Conservation (phyloP, 2,888 invertebrate species). For the Andrena hattorfiana region DNA sequence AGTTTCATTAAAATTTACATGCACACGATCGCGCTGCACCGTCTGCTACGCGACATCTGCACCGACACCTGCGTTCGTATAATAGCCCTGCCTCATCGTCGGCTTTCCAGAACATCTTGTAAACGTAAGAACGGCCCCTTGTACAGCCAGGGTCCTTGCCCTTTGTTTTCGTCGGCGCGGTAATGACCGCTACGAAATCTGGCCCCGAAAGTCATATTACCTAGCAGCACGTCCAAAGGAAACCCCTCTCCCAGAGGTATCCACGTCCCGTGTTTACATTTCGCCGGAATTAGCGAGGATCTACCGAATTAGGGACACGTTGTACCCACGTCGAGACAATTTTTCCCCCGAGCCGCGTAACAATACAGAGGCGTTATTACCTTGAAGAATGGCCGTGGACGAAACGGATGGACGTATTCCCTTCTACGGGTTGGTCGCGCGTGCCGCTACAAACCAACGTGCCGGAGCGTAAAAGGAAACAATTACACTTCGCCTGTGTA, state of each 20-base stretch:
- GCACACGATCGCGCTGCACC: slow-evolving; percentile 51
- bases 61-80: slow-evolving; percentile 75
- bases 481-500: slow-evolving; percentile 7
- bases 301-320: neutral
- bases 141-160: slow-evolving; percentile 24
- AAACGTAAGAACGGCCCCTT: slow-evolving; percentile 43
- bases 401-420: neutral
- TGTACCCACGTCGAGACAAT: neutral
- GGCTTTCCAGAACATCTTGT: slow-evolving; percentile 68
- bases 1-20: slow-evolving; percentile 65
- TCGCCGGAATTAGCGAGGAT: neutral
- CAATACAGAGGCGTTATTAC: neutral
- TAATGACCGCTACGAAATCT: neutral
- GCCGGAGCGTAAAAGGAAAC: neutral
- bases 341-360: neutral
- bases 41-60: slow-evolving; percentile 75
- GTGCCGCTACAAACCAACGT: neutral
- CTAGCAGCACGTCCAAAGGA: neutral
- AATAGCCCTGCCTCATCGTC: slow-evolving; percentile 62
- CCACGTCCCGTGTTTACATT: neutral
- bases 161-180: slow-evolving; percentile 33
- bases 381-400: neutral
- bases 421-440: neutral
- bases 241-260: neutral
- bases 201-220: slow-evolving; percentile 24